Evolutionary conservation across 2,797 vertebrate genomes (phyloP).

Genomic region (Lutjanus argentimaculatus): DNA sequence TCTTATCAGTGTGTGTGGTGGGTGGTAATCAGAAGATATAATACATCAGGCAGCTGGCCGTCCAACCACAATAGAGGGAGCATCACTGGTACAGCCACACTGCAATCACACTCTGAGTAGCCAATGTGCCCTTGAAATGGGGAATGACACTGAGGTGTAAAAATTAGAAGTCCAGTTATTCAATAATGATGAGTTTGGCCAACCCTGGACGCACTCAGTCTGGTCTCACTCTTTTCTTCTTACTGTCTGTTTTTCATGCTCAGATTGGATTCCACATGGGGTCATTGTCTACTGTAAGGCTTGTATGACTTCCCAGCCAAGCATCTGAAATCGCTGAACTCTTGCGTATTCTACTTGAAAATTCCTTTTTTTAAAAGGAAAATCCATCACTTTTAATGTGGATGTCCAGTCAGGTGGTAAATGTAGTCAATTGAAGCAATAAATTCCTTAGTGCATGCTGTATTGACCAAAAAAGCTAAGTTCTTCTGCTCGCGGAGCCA

Average conservation of each 20-base stretch:
- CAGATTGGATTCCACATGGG: conserved; percentile 60
- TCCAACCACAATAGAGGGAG: conserved; percentile 65
- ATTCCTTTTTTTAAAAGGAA: too few relatives aligned
- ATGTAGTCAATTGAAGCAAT: too few relatives aligned
- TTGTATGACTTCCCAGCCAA: conserved; percentile 2
- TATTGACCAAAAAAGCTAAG: too few relatives aligned
- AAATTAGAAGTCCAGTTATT: conserved; percentile 58
- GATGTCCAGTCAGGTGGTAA: too few relatives aligned
- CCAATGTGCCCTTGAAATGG: conserved; percentile 76
- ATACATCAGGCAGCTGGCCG: conserved; percentile 81
- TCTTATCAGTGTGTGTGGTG: conserved; percentile 80
- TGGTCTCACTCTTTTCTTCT: conserved; percentile 36
- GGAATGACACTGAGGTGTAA: conserved; percentile 70
- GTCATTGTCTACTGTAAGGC: conserved; percentile 31
- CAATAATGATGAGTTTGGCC: conserved; percentile 68
- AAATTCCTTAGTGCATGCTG: too few relatives aligned
- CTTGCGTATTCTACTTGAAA: neutral
- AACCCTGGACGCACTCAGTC: conserved; percentile 51
- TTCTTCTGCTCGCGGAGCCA: too few relatives aligned
- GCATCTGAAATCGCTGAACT: conserved; percentile 1
- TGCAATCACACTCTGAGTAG: conserved; percentile 59
- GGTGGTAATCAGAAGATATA: conserved; percentile 86
- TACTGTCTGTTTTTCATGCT: conserved; percentile 23
- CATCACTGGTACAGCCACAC: conserved; percentile 44
- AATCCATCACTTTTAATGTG: too few relatives aligned